A percentile compares a stretch with the other conserved stretches of the same genome.
These are phyloP conservation scores for Eupristina koningsbergeri DNA, from an alignment of 1,140 invertebrate species.

Conservation along the genomic window DNA sequence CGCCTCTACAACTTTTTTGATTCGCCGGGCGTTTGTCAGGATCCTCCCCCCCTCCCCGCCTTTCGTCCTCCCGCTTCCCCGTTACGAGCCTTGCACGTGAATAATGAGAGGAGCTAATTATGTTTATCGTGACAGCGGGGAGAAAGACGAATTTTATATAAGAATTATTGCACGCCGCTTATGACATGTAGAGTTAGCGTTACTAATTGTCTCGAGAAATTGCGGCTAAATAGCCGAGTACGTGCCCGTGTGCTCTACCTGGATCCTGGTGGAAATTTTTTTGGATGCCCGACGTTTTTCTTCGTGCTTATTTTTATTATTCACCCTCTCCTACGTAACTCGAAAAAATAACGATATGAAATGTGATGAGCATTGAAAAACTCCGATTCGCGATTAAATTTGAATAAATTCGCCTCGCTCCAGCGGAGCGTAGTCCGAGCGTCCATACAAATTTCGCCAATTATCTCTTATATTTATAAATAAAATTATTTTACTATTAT, in stretches of 20 bases:
- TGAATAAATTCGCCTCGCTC: background rate
- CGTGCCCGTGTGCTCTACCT: too few relatives aligned
- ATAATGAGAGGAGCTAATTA: background rate
- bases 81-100: too few relatives aligned
- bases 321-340: background rate
- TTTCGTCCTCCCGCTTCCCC: too few relatives aligned
- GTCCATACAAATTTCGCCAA: background rate
- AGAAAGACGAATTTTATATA: background rate
- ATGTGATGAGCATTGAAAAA: background rate
- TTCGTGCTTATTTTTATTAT: background rate
- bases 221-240: background rate
- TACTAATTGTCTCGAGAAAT: conserved; percentile 6
- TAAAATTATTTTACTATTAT: background rate
- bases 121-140: background rate
- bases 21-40: background rate
- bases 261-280: background rate
- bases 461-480: background rate
- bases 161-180: too few relatives aligned
- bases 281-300: background rate
- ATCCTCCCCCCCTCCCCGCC: too few relatives aligned
- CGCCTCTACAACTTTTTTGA: background rate
- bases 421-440: background rate
- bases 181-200: background rate
- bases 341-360: background rate
- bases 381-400: background rate